A percentile compares a stretch with the other conserved stretches of the same genome.
phyloP scores from a whole-genome alignment of 2,888 invertebrate genomes.

The Erynnis tages region DNA sequence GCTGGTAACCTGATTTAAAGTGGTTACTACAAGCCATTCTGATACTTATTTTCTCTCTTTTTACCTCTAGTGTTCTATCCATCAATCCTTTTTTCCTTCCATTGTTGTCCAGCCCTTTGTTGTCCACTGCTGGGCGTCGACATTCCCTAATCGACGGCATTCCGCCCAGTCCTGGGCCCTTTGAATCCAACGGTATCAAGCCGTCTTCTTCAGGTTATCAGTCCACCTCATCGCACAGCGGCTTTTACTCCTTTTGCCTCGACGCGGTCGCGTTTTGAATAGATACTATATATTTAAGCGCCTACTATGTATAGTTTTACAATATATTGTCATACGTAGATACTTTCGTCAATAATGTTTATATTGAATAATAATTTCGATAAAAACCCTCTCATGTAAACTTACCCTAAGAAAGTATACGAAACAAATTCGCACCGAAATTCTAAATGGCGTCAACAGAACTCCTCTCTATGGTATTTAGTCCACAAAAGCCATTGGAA shows the following conservation, averaged over 20 bases:
- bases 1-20: too few species aligned
- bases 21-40: not conserved
- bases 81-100: not conserved
- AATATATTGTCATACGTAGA: too few species aligned
- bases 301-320: too few species aligned
- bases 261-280: too few species aligned
- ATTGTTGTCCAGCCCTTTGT: not conserved
- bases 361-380: too few species aligned
- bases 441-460: too few species aligned
- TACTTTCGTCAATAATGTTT: too few species aligned
- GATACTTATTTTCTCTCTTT: too few species aligned
- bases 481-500: constrained; percentile 53
- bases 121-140: not conserved
- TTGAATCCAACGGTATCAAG: not conserved
- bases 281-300: too few species aligned
- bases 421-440: constrained; percentile 21
- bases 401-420: constrained; percentile 2
- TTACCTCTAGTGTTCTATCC: not conserved
- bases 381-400: not conserved
- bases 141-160: not conserved
- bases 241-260: too few species aligned
- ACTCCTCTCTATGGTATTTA: constrained; percentile 14
- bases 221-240: not conserved
- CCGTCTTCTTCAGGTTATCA: not conserved
- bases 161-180: not conserved